Evolutionary conservation across 2,113 vertebrate genomes (phyloP), one percentile per base, ranked within the genome.

Genomic region (Recurvirostra avosetta): DNA sequence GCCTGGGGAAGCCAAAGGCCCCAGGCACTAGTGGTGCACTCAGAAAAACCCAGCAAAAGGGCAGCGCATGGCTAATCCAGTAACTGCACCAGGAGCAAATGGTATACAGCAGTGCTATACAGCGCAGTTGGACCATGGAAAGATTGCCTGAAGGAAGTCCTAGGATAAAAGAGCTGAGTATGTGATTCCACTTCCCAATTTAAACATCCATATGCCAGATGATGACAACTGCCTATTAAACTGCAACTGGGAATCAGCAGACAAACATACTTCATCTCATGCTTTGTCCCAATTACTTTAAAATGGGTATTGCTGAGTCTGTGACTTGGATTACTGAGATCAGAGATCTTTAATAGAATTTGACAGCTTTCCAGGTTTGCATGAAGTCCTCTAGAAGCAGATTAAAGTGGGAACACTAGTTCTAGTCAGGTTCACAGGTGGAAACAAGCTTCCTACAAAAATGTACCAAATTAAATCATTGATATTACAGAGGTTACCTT

Each of bases 121-220:
- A 65, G 36, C 18, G 2, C 58, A 63, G 36, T 16, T 56, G 15
- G 49, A 74, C 38, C 29, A 52, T 0, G 4, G 41, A 74, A 87
- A 76, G 36, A 67, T 59, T 90, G 49, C 73, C 61, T 88, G 40
- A 93, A 74, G 58, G 62, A 72, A 53, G 43, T 77, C 41, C 43
- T 76, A 36, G 70, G 81, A 81, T 77, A 68, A 81, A 61, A 89
- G 47, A 73, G 66, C 68, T 50, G 40, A 77, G 40, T 99, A 99
- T 71, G 98, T 99, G 19, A 98, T 99, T 55, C 98, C 98, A 2
- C 98, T 98, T 21, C 98, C 98, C 21, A 99, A 98, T 86, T 98
- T 99, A 82, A 99, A 98, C 94, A 99, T 99, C 12, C 98, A 99
- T 95, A 98, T 99, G 98, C 99, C 99, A 3, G 98, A 99, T 96